These are phyloP conservation scores for Cephonodes hylas DNA, from an alignment of 2,888 invertebrate species.

Conservation along the genomic window DNA sequence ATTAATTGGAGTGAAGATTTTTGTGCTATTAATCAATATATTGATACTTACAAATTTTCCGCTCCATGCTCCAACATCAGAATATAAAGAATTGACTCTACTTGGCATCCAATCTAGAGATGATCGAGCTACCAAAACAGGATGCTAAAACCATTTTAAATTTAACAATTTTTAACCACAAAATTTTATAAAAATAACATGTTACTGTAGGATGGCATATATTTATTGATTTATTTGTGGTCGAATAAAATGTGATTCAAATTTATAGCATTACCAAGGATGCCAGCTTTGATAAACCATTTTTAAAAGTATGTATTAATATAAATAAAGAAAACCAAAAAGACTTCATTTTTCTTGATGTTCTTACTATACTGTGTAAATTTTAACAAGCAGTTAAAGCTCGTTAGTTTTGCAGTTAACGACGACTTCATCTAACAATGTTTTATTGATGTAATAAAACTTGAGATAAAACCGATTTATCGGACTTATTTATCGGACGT, in stretches of 20 bases:
- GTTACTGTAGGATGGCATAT: neutral
- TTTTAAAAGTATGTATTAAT: neutral
- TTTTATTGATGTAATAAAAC: neutral
- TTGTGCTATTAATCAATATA: neutral
- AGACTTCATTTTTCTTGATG: neutral
- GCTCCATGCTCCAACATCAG: constrained; percentile 77
- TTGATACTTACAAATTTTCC: constrained; percentile 68
- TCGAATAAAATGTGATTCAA: neutral
- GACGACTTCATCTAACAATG: neutral
- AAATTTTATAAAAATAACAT: neutral
- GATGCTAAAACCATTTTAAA: constrained; percentile 55
- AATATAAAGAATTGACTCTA: constrained; percentile 71
- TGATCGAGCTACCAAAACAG: constrained; percentile 68
- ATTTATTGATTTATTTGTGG: neutral
- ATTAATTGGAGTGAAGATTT: neutral
- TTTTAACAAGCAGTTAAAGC: neutral
- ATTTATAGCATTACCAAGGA: neutral
- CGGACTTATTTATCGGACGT: too few species aligned
- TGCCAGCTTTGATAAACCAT: neutral
- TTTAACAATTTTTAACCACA: neutral
- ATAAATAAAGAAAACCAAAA: neutral
- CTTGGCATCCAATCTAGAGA: constrained; percentile 77
- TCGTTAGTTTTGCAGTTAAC: neutral
- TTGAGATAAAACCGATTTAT: too few species aligned
- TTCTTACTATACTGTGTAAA: neutral